Percentiles rank a stretch among this genome's conserved stretches.
These are phyloP conservation scores for Agrotis clavis DNA, from an alignment of 2,888 invertebrate genomes.

Conservation along the genomic window DNA sequence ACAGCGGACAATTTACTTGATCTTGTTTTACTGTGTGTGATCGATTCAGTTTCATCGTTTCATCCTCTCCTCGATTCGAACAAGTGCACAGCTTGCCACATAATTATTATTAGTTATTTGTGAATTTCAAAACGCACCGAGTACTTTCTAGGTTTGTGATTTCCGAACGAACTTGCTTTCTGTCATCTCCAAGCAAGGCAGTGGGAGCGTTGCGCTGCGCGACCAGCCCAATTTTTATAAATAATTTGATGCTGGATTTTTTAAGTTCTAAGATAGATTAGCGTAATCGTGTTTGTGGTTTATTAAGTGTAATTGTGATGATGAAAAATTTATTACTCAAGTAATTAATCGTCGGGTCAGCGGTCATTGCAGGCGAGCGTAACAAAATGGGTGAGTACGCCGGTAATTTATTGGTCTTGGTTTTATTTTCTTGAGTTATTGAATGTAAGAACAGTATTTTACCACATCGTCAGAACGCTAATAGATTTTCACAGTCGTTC, in stretches of 20 bases:
- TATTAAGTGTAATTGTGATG: constrained; percentile 77
- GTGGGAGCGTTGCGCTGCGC: constrained; percentile 56
- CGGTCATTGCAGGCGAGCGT: constrained; percentile 66
- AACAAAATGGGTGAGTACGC: constrained; percentile 88
- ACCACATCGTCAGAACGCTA: constrained; percentile 8
- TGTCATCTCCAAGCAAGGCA: constrained; percentile 71
- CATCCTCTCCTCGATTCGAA: constrained; percentile 28
- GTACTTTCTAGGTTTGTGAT: constrained; percentile 38
- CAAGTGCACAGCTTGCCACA: constrained; percentile 39
- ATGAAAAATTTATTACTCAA: constrained; percentile 73
- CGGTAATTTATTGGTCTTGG: constrained; percentile 74
- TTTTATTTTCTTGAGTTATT: constrained; percentile 62
- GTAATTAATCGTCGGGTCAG: constrained; percentile 68
- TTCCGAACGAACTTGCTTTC: constrained; percentile 74
- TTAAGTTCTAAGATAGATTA: constrained; percentile 62
- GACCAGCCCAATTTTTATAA: constrained; percentile 45
- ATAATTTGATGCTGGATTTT: constrained; percentile 59
- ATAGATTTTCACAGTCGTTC: constrained; percentile 18
- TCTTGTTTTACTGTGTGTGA: constrained; percentile 5
- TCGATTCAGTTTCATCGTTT: constrained; percentile 46
- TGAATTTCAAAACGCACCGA: constrained; percentile 61
- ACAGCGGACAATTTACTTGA: no score
- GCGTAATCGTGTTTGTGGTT: constrained; percentile 71
- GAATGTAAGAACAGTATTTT: constrained; percentile 32
- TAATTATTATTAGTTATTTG: no score